phyloP scores from a whole-genome alignment of 2,888 invertebrate genomes.

The Lymantria monacha region DNA sequence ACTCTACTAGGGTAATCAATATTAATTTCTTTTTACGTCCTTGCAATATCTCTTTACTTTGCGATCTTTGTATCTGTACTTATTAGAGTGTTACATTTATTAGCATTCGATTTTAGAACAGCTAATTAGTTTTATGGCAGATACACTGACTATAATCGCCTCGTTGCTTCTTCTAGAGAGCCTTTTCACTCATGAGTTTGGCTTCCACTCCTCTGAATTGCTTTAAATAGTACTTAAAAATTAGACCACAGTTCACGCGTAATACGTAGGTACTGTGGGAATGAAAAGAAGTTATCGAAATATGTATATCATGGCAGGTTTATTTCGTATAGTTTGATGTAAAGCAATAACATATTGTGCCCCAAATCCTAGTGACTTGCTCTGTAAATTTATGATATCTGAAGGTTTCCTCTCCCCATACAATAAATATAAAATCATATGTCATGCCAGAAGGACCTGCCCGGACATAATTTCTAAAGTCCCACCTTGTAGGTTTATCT shows the following conservation, averaged over 20 bases:
- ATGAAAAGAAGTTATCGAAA: constrained; percentile 21
- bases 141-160: constrained; percentile 13
- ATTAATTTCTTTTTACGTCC: neutral
- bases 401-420: constrained; percentile 10
- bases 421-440: constrained; percentile 38
- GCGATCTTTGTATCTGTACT: constrained; percentile 15
- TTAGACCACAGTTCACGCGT: constrained; percentile 28
- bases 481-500: constrained; percentile 45
- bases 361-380: constrained; percentile 16
- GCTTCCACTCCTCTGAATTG: constrained; percentile 26
- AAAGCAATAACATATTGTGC: constrained; percentile 3
- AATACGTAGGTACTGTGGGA: constrained; percentile 11
- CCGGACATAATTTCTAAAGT: constrained; percentile 41
- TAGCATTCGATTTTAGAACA: constrained; percentile 9
- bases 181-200: constrained; percentile 6
- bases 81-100: constrained; percentile 19
- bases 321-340: constrained; percentile 1
- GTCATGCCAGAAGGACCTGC: constrained; percentile 42
- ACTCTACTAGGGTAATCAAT: constrained; percentile 4
- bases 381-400: constrained; percentile 2
- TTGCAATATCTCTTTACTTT: neutral
- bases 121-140: constrained; percentile 3
- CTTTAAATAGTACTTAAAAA: constrained; percentile 27
- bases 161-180: constrained; percentile 28
- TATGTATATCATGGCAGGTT: constrained; percentile 7